Evolutionary conservation across 2,797 vertebrate species (phyloP).

Genomic region (Pantherophis alleghaniensis): DNA sequence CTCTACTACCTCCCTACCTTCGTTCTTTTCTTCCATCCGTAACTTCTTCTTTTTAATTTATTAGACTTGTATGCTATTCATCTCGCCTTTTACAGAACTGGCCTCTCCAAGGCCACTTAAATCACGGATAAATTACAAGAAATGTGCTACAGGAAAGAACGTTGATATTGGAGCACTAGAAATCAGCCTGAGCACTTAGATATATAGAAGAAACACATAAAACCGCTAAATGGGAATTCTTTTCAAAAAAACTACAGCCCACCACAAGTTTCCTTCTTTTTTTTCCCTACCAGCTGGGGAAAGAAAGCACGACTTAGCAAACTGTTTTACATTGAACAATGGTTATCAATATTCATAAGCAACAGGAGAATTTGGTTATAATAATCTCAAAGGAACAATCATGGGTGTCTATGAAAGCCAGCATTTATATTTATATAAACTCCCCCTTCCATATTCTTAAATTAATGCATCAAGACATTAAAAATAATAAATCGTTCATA

Average conservation of each 20-base stretch:
- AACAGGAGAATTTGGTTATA: background rate
- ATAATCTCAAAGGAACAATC: background rate
- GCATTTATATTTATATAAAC: constrained; percentile 5
- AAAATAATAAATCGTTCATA: background rate
- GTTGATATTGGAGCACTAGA: background rate
- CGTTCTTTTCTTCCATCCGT: background rate
- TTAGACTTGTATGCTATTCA: background rate
- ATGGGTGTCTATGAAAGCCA: background rate
- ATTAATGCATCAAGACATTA: background rate
- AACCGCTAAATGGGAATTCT: fast-evolving
- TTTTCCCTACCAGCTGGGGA: background rate
- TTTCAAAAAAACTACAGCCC: background rate
- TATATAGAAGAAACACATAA: background rate
- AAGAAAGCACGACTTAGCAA: background rate
- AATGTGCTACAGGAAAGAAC: constrained; percentile 4
- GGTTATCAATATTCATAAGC: background rate
- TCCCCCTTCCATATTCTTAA: background rate
- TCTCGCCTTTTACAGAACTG: background rate
- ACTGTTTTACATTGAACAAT: background rate
- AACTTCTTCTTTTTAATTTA: background rate
- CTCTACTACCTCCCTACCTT: background rate
- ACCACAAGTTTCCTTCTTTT: background rate
- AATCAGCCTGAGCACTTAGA: background rate
- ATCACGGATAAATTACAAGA: background rate
- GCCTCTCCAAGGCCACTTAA: background rate